These are phyloP conservation scores for Tiliacea aurago DNA, from an alignment of 2,888 invertebrate species.

Conservation along the genomic window DNA sequence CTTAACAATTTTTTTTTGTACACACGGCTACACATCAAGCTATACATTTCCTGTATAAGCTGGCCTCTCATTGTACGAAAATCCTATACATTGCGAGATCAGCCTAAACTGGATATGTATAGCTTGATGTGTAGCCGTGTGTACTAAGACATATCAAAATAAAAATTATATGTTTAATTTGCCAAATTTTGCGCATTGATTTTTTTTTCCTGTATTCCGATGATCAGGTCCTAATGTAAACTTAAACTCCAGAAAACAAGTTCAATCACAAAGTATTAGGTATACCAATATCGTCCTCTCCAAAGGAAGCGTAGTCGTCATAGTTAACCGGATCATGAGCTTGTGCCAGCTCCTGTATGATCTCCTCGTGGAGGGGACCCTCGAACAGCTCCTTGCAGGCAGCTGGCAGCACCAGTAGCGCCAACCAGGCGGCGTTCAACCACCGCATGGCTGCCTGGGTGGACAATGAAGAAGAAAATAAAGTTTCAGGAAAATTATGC, in stretches of 20 bases:
- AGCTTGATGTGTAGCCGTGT: no score
- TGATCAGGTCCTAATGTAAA: not conserved
- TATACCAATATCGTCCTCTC: conserved; percentile 82
- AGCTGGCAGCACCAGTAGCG: conserved; percentile 77
- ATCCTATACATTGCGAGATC: no score
- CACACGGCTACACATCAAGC: no score
- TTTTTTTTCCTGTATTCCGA: no score
- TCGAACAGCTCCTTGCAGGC: conserved; percentile 79
- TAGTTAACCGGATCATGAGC: conserved; percentile 82
- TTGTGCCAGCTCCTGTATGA: conserved; percentile 76
- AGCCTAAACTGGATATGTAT: no score
- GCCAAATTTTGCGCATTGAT: no score
- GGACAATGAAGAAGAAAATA: not conserved
- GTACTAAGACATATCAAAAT: no score
- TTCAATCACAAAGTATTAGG: not conserved
- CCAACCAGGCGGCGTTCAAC: conserved; percentile 74
- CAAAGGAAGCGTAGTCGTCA: conserved; percentile 81
- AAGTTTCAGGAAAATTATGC: not conserved
- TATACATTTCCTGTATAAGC: no score
- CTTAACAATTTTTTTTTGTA: no score
- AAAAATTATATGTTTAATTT: no score
- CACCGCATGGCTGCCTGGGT: conserved; percentile 76
- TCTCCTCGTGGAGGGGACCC: conserved; percentile 64
- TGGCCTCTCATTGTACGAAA: no score
- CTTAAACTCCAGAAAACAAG: not conserved